Evolutionary conservation across 92 coral and sea anemone genomes (phyloP).

Genomic region (Metridium senile): DNA sequence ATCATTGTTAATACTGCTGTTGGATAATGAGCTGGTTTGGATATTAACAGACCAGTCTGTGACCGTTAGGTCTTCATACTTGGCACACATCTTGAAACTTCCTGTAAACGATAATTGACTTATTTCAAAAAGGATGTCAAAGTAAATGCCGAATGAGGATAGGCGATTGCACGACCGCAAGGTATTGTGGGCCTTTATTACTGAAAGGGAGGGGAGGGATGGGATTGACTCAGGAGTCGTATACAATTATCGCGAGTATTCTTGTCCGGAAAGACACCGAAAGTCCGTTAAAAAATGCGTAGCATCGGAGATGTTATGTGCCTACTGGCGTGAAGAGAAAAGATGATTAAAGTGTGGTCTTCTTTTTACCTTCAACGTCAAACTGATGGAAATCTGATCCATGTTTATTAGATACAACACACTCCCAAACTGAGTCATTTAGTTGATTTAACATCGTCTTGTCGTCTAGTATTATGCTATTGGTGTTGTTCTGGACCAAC

Average conservation of each 20-base stretch:
- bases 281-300: too few relatives aligned
- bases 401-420: constrained; percentile 30
- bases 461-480: background rate
- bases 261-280: too few relatives aligned
- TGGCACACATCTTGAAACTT: constrained; percentile 24
- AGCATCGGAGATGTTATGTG: too few relatives aligned
- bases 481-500: constrained; percentile 31
- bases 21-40: background rate
- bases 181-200: too few relatives aligned
- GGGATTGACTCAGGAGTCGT: too few relatives aligned
- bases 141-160: too few relatives aligned
- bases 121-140: background rate
- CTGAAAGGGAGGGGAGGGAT: too few relatives aligned
- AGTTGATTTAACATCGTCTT: background rate
- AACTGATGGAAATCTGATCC: constrained; percentile 43
- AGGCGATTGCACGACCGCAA: background rate
- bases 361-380: constrained; percentile 17
- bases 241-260: too few relatives aligned
- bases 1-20: background rate
- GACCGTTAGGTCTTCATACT: constrained; percentile 6
- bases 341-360: too few relatives aligned
- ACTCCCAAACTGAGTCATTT: constrained; percentile 16
- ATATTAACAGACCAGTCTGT: background rate
- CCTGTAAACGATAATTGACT: background rate
- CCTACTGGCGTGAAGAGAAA: too few relatives aligned